A percentile compares a stretch with the other conserved stretches of the same genome.
Conservation (phyloP, 30 jellyfish, hydroid and myxozoan genomes). For the Haliclystus octoradiatus region DNA sequence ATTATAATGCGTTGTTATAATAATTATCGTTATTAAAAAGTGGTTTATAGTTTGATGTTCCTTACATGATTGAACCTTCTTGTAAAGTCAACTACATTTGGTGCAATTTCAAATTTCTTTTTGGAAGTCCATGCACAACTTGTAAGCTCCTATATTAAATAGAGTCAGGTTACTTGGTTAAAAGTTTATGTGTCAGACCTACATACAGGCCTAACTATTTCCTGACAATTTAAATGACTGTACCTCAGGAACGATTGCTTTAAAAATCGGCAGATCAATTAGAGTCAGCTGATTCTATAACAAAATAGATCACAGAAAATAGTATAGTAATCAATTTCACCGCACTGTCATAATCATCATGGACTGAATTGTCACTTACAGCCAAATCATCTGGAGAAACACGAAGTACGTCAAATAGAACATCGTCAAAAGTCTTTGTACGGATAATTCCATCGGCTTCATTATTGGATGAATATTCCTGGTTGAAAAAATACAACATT, state of each 20-base stretch:
- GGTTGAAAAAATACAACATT: too few relatives aligned
- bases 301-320: too few relatives aligned
- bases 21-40: neutral
- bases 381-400: constrained; percentile 79
- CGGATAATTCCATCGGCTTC: too few relatives aligned
- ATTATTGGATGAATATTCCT: too few relatives aligned
- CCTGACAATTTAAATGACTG: neutral
- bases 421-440: constrained; percentile 61
- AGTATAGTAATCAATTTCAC: neutral
- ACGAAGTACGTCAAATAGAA: constrained; percentile 66
- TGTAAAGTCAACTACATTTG: constrained; percentile 70
- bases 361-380: constrained; percentile 16
- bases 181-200: neutral
- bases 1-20: neutral
- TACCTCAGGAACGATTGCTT: constrained; percentile 74
- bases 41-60: neutral
- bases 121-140: constrained; percentile 70
- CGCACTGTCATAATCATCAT: neutral
- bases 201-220: neutral
- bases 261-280: constrained; percentile 52
- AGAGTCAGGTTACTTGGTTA: neutral
- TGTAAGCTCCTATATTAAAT: constrained; percentile 62
- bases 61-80: constrained; percentile 69
- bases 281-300: constrained; percentile 68
- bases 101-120: constrained; percentile 56